Percentiles rank a stretch among this genome's conserved stretches.
phyloP scores from a whole-genome alignment of 2,888 invertebrate genomes.

The Epinotia brunnichana region DNA sequence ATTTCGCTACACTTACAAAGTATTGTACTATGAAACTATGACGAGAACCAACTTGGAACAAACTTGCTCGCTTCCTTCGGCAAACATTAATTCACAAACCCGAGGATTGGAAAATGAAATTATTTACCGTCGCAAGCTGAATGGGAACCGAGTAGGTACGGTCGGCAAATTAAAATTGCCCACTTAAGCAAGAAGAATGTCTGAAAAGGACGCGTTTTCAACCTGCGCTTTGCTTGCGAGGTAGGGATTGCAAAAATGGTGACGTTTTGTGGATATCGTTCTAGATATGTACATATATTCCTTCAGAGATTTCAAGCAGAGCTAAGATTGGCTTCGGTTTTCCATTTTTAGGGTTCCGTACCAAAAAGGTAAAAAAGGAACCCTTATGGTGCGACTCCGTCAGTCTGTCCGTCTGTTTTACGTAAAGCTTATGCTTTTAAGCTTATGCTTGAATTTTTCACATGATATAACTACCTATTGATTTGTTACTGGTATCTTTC shows the following conservation, averaged over 20 bases:
- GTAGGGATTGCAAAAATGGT: conserved; percentile 27
- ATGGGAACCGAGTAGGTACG: conserved; percentile 44
- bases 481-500: too few relatives aligned
- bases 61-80: conserved; percentile 40
- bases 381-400: too few relatives aligned
- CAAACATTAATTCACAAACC: conserved; percentile 47
- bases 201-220: conserved; percentile 32
- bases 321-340: too few relatives aligned
- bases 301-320: too few relatives aligned
- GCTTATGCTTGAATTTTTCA: too few relatives aligned
- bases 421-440: too few relatives aligned
- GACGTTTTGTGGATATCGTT: not conserved
- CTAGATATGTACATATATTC: too few relatives aligned
- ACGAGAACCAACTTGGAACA: conserved; percentile 18
- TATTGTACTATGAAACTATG: conserved; percentile 4
- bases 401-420: too few relatives aligned
- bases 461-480: too few relatives aligned
- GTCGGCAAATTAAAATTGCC: conserved; percentile 54
- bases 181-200: conserved; percentile 52
- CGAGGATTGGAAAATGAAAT: conserved; percentile 50
- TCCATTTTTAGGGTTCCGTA: too few relatives aligned
- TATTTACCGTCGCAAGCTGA: conserved; percentile 51
- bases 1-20: conserved; percentile 26
- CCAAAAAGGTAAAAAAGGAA: too few relatives aligned
- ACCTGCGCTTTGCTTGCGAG: conserved; percentile 38